These are phyloP conservation scores for Scytalopus superciliaris DNA, from an alignment of 2,113 vertebrate genomes.

Conservation along the genomic window DNA sequence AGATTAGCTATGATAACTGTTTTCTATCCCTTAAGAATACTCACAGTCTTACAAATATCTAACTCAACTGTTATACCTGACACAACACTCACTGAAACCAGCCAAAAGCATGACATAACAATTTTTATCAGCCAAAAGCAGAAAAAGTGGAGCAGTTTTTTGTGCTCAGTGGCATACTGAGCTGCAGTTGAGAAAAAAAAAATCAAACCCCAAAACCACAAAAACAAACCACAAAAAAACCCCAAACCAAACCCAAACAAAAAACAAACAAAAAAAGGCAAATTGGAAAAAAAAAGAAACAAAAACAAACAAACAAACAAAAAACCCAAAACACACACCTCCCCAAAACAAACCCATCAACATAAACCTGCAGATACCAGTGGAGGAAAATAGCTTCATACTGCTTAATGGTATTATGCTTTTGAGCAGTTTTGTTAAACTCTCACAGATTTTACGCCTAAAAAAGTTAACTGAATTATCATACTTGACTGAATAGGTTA, in stretches of 20 bases:
- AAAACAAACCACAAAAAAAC: neutral
- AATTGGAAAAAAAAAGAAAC: neutral
- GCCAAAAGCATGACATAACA: slow-evolving; percentile 43
- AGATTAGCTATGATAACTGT: slow-evolving; percentile 41
- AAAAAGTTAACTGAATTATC: slow-evolving; percentile 19
- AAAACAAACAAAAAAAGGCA: neutral
- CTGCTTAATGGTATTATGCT: neutral
- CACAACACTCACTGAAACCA: slow-evolving; percentile 41
- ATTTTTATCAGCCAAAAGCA: slow-evolving; percentile 31
- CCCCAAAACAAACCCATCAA: too few relatives aligned
- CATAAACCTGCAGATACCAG: neutral
- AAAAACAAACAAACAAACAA: neutral
- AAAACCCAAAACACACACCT: neutral
- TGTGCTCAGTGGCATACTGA: neutral
- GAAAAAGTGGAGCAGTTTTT: slow-evolving; percentile 18
- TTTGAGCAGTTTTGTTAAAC: neutral
- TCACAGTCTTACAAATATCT: slow-evolving; percentile 36
- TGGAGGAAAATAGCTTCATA: neutral
- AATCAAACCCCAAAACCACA: neutral
- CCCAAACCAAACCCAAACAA: neutral
- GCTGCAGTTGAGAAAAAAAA: neutral
- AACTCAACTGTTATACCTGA: slow-evolving; percentile 37
- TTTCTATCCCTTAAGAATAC: slow-evolving; percentile 37
- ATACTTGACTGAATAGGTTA: slow-evolving; percentile 7
- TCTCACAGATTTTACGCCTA: neutral